These are phyloP conservation scores for Rostratula benghalensis DNA, from an alignment of 2,113 vertebrate species.

Conservation along the genomic window DNA sequence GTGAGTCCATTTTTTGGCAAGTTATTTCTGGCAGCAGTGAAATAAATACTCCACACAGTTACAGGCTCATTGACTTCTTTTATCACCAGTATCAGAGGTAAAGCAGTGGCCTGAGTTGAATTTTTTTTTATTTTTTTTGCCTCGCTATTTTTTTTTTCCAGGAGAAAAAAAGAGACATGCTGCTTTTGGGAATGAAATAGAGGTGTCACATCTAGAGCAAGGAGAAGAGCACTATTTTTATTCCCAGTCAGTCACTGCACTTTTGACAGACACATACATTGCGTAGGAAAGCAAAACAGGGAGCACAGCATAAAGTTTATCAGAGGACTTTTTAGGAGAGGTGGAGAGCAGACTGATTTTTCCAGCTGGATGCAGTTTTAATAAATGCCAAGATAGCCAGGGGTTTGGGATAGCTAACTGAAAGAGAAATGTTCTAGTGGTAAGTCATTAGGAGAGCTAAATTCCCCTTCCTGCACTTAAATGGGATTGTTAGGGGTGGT, in stretches of 20 bases:
- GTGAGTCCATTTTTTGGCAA: neutral
- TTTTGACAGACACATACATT: neutral
- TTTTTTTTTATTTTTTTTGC: neutral
- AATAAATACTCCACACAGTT: neutral
- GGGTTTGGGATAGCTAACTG: neutral
- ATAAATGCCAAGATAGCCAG: neutral
- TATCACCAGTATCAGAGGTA: neutral
- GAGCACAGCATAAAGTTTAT: neutral
- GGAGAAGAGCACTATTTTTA: neutral
- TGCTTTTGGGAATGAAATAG: neutral
- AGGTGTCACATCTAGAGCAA: neutral
- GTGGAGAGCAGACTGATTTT: neutral
- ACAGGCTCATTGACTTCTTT: neutral
- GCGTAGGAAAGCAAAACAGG: neutral
- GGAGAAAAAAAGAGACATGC: neutral
- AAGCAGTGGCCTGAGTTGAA: neutral
- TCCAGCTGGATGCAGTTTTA: neutral
- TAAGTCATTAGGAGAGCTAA: neutral
- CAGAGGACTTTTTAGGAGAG: neutral
- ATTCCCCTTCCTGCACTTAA: neutral
- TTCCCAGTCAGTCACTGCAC: neutral
- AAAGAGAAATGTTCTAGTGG: neutral
- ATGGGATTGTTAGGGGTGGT: neutral
- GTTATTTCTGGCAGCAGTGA: neutral
- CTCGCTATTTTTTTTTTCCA: rapidly evolving